Conservation (phyloP, 2,797 vertebrate genomes). For the Notamacropus eugenii region DNA sequence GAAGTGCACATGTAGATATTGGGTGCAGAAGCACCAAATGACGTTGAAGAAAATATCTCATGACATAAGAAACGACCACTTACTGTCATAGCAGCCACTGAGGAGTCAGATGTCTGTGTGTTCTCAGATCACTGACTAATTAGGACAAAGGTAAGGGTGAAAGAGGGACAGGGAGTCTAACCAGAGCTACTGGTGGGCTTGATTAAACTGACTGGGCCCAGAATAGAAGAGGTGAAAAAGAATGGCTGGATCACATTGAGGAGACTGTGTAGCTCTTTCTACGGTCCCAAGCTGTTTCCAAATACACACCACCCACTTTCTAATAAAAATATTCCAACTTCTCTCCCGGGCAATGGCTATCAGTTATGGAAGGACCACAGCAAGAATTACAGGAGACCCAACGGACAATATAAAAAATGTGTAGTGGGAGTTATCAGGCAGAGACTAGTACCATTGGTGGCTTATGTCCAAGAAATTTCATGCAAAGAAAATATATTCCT, state of each 20-base stretch:
- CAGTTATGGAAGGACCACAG: not conserved
- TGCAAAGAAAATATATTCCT: not conserved
- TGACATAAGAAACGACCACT: not conserved
- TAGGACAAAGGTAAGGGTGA: not conserved
- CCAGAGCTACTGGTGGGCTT: not conserved
- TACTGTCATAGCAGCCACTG: not conserved
- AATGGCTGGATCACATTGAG: not conserved
- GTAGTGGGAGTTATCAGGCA: not conserved
- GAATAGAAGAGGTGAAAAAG: not conserved
- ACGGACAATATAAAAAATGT: not conserved
- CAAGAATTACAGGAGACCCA: not conserved
- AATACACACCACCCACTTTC: not conserved
- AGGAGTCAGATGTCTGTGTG: not conserved
- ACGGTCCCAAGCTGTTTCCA: not conserved
- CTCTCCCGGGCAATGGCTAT: not conserved
- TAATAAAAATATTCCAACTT: not conserved
- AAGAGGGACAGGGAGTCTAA: not conserved
- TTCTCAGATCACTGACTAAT: not conserved
- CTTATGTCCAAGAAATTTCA: not conserved
- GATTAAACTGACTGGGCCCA: not conserved
- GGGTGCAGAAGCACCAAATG: not conserved
- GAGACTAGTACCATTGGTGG: rapidly evolving
- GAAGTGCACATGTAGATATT: not conserved
- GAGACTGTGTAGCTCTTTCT: not conserved
- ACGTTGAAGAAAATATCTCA: not conserved